Percentiles rank a stretch among this genome's conserved stretches.
Conservation (phyloP, 2,888 invertebrate genomes). For the Xanthia icteritia region DNA sequence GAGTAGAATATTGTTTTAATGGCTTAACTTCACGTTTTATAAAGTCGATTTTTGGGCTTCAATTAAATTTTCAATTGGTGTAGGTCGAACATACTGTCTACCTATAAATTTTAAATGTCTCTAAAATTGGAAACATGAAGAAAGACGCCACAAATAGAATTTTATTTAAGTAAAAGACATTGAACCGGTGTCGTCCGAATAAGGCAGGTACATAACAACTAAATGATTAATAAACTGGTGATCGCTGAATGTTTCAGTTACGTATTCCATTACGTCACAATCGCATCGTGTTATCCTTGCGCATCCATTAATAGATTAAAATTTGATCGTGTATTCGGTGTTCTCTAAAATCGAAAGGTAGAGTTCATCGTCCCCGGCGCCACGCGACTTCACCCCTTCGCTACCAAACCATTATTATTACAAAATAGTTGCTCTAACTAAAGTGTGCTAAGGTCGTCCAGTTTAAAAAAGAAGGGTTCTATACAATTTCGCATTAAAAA, state of each 20-base stretch:
- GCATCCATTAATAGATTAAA: slow-evolving; percentile 62
- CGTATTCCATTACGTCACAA: slow-evolving; percentile 37
- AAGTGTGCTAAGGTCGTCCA: slow-evolving; percentile 73
- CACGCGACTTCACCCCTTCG: slow-evolving; percentile 82
- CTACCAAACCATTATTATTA: slow-evolving; percentile 78
- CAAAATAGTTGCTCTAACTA: slow-evolving; percentile 69
- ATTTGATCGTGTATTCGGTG: slow-evolving; percentile 37
- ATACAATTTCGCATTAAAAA: slow-evolving; percentile 53
- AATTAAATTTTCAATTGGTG: slow-evolving; percentile 14
- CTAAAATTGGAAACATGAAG: background rate
- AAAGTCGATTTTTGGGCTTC: slow-evolving; percentile 16
- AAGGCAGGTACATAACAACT: background rate
- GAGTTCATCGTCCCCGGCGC: slow-evolving; percentile 84
- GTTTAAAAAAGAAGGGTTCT: slow-evolving; percentile 61
- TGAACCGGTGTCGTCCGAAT: background rate
- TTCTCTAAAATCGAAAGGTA: slow-evolving; percentile 58
- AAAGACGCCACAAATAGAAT: background rate
- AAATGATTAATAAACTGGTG: slow-evolving; percentile 31
- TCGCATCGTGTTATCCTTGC: slow-evolving; percentile 44
- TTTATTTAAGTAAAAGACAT: background rate
- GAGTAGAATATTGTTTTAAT: background rate
- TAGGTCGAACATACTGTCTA: background rate
- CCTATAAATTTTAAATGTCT: background rate
- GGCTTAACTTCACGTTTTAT: background rate
- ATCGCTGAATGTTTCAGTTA: slow-evolving; percentile 38